Base-by-base conservation (phyloP, 2,888 invertebrate genomes). In the Neria commutata region DNA sequence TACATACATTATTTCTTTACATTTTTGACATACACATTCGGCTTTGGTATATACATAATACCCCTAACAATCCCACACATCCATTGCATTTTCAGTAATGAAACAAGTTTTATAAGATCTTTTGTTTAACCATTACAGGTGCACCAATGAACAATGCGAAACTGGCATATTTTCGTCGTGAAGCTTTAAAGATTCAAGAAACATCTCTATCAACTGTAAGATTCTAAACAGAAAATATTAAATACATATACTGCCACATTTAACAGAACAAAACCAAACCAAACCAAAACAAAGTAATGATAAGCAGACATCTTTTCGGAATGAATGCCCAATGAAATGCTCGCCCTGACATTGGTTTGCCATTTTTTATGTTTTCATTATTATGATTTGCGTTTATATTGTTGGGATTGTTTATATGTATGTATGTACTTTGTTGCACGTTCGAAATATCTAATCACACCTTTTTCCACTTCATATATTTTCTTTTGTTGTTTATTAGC, bases 131-230 rank as follows among this genome's bases (percentile, higher is more conserved):
- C 17, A 70, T 82, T 84, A 52, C 87, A 91, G 91, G 91, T 81
- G 89, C 91, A 67, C 91, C 91, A 68, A 89, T 91, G 84, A 91
- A 91, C 85, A 89, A 87, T 84, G 89, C 89, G 85, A 91, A 91
- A 85, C 84, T 91, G 84, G 90, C 89, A 81, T 90, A 90, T 83
- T 89, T 89, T 83, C 83, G 83, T 75, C 83, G 87, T 84, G 86
- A 87, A 82, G 86, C 89, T 75, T 88, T 88, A 81, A 87, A 89
- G 85, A 87, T 89, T 73, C 90, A 90, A 81, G 91, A 91, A 84
- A 91, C 91, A 66, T 89, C 90, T 72, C 86, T 91, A 80, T 90
- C 88, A 83, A 87, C 90, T 88, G 91, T 91, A 91, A 89, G 89
- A 67, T 71, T 70, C 67, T 70, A 68, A 70, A 56, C 49, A 37